Evolutionary conservation across 2,113 vertebrate genomes (phyloP).

Genomic region (Bubalus kerabau): DNA sequence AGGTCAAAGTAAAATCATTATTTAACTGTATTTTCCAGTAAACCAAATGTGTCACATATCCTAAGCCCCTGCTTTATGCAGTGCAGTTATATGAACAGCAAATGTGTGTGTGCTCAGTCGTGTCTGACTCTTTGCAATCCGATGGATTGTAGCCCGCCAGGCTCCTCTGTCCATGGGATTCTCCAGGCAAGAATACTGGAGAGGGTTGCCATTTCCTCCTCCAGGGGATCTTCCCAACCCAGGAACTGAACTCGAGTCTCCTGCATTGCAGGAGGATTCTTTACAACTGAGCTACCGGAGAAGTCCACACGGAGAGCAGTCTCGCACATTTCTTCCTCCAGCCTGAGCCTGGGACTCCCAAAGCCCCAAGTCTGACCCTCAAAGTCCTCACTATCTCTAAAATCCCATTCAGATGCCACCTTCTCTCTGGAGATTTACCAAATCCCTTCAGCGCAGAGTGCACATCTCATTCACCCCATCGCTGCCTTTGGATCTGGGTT

Average conservation of each 20-base stretch:
- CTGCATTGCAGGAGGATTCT: background rate
- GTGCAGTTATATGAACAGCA: background rate
- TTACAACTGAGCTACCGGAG: background rate
- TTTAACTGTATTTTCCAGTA: slow-evolving; percentile 30
- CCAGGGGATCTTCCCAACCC: background rate
- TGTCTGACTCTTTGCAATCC: rapidly evolving
- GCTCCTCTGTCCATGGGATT: background rate
- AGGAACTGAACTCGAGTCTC: background rate
- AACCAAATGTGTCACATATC: background rate
- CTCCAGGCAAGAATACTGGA: background rate
- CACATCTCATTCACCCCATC: background rate
- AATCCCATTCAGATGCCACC: background rate
- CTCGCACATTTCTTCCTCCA: background rate
- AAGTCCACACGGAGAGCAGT: background rate
- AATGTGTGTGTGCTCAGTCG: background rate
- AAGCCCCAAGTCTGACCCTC: background rate
- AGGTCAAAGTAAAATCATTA: slow-evolving; percentile 1
- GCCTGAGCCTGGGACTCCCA: background rate
- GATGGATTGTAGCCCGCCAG: background rate
- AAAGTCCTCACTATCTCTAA: background rate
- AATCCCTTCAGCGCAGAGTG: background rate
- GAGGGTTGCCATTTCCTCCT: background rate
- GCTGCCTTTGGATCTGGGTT: background rate
- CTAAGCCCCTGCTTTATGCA: background rate
- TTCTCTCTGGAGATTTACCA: background rate